Evolutionary conservation across 2,113 vertebrate species (phyloP), one percentile per base, ranked within the genome.

Genomic region (Microtus oregoni): DNA sequence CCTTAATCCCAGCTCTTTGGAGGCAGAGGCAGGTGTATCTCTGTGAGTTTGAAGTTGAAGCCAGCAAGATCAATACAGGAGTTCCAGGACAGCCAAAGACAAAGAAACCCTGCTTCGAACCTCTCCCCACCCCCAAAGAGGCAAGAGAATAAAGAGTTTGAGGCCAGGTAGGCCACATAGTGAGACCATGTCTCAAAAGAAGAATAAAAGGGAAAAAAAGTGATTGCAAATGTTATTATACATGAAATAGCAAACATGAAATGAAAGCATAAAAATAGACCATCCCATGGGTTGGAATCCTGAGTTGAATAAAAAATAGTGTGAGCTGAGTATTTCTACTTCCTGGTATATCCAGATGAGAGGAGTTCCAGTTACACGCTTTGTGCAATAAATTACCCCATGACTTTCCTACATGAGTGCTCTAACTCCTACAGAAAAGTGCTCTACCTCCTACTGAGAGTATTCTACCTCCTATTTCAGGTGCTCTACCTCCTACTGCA

Each of bases 221-320:
- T 7, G 72, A 58, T 58, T 41, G 38, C 13, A 50, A 68, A 26
- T 52, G 44, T 68, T 86, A 7, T 73, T 92, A 79, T 26, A 90
- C 77, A 78, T 82, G 35, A 96, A 94, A 82, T 41, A 86, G 72
- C 50, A 55, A 35, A 55, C 10, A 81, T 6, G 35, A 96, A 96
- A 91, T n/a, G 79, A 77, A 75, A 20, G 92, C 52, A 89, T 61
- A 86, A 58, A 91, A 91, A 83, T 47, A 78, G 30, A 22, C 41
- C 17, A 50, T 67, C 32, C 41, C 28, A 35, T 86, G 58, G 24
- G n/a, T 5, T 44, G 26, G 4, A 41, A 85, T 30, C 8, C 24
- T 68, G 17, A 41, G 61, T 22, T 86, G 83, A 86, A 86, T 20
- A 68, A 68, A 86, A 86, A 47, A 12, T 44, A 35, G 68, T 50